Evolutionary conservation across 2,888 invertebrate genomes (phyloP), one percentile per base, ranked within the genome.

Genomic region (Allophyes oxyacanthae): DNA sequence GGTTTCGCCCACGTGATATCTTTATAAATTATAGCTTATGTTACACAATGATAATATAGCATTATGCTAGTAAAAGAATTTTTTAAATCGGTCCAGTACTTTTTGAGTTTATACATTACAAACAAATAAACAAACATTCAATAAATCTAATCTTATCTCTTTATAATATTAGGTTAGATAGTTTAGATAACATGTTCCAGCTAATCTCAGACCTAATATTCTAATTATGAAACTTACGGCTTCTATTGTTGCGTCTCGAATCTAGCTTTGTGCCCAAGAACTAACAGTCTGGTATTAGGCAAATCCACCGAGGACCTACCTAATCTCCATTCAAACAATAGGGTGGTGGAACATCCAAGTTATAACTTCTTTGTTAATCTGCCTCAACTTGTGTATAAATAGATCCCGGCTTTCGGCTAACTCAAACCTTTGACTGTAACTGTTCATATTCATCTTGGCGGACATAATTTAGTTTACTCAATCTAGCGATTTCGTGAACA

Each of bases 361-460:
- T 65, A 65, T 72, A 74, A 72, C 63, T 72, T 69, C 66, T 71
- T 71, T 72, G 75, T 65, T 73, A 72, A 74, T 65, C 65, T 59
- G 51, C 72, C 49, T 38, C 65, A 74, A 74, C 59, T 72, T 64
- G 53, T 41, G 57, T 54, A 68, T 71, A 71, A 71, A 72, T 63
- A 64, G 62, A 62, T 62, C 62, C 42, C 44, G 13, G 59, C 38
- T 58, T 62, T 55, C 26, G 55, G 50, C 44, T 58, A 64, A 54
- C 55, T 70, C 40, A 52, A 41, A 60, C 55, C 55, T 60, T 40
- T 55, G 60, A 66, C 45, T 57, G 56, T 55, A 54, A 66, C 45
- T 57, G 56, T 60, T 68, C 70, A 60, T 70, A 72, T 48, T 56
- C 51, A 60, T 51, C 28, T 44, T 49, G 20, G 67, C 45, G 48